Conservation (phyloP, 2,113 vertebrate species). For the Plecturocebus donacophilus region DNA sequence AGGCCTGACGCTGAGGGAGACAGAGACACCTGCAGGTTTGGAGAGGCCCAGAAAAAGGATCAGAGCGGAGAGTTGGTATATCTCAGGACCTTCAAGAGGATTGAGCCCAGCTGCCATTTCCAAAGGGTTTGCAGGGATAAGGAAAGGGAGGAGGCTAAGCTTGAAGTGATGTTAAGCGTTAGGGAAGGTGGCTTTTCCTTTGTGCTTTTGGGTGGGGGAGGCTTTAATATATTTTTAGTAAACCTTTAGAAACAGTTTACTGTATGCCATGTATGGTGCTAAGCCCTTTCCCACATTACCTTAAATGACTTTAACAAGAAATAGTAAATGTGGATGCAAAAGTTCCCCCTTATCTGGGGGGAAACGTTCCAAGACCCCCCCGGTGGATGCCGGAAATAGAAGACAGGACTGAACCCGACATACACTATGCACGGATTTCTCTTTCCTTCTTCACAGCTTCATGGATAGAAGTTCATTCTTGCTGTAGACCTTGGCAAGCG, state of each 20-base stretch:
- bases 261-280: neutral
- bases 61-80: rapidly evolving
- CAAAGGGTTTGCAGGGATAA: neutral
- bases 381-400: neutral
- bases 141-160: neutral
- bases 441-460: neutral
- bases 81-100: neutral
- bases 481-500: neutral
- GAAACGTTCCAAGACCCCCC: neutral
- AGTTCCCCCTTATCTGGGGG: neutral
- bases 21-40: neutral
- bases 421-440: neutral
- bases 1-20: neutral
- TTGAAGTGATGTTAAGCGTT: neutral
- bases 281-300: neutral
- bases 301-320: neutral
- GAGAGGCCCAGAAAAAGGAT: neutral
- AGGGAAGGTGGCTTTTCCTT: neutral
- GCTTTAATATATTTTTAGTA: neutral
- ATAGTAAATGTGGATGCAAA: neutral
- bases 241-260: neutral
- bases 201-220: neutral
- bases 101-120: neutral
- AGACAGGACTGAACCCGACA: neutral
- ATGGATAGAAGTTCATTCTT: neutral